Base-by-base conservation (phyloP, 2,888 invertebrate species). In the Polylopha cassiicola region DNA sequence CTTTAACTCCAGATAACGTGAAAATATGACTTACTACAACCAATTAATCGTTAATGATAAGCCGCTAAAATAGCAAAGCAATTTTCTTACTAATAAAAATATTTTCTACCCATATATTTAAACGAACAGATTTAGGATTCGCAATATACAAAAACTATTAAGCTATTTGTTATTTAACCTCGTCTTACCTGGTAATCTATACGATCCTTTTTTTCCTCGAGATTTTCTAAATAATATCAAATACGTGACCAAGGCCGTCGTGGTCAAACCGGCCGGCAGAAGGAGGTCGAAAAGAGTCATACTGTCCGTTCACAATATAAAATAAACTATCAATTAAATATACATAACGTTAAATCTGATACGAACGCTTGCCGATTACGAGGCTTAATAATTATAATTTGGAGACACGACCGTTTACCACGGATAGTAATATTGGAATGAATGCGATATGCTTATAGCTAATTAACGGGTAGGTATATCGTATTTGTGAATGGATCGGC, bases 281-380 rank as follows among this genome's bases (percentile, higher is more conserved):
- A 82, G 52, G 2, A 82, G 34, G 39, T 79, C 77, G 17, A 72
- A 72, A 17, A 79, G 28, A 59, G 77, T 75, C 78, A 80, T 81
- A 1, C 16, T 50, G 20, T 33, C 31, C 30, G 30, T 13, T 37
- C 36, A 46, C 48, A 43, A 43, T 13, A 1, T 10, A 2, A 4
- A 9, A 8, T 10, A 17, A 14, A 34, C 9, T 34, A 7, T 2
- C 14, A 9, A 8, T 6, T 23, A 20, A 6, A 29, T n/a, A 29
- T 20, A 11, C 18, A 20, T 20, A 15, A 20, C n/a, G n/a, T n/a
- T n/a, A n/a, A n/a, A n/a, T n/a, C n/a, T n/a, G n/a, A n/a, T n/a
- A n/a, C n/a, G n/a, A n/a, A n/a, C n/a, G n/a, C n/a, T n/a, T n/a
- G n/a, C n/a, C n/a, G n/a, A n/a, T n/a, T n/a, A n/a, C n/a, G n/a